Conservation (phyloP, 2,113 vertebrate genomes). For the Coptodon rendalli region DNA sequence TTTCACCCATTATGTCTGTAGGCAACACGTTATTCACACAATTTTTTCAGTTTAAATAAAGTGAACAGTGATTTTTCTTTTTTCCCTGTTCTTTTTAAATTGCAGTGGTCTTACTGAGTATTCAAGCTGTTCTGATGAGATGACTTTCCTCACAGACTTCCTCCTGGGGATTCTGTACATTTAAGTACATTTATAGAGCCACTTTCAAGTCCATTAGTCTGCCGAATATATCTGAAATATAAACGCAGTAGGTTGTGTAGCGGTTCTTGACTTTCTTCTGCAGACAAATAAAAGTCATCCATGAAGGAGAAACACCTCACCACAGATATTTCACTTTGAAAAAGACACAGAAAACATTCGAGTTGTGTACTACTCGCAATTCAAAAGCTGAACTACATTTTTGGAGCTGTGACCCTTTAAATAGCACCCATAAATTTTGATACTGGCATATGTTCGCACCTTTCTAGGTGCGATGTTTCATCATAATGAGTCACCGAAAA, state of each 20-base stretch:
- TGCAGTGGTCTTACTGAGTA: neutral
- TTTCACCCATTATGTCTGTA: neutral
- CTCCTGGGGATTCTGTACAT: neutral
- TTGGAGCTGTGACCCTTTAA: neutral
- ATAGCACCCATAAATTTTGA: neutral
- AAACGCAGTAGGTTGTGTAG: neutral
- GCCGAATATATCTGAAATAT: neutral
- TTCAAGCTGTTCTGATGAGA: neutral
- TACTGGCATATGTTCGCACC: neutral
- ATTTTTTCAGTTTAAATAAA: neutral
- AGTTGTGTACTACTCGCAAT: neutral
- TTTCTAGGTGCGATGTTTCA: conserved; percentile 7
- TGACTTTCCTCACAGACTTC: neutral
- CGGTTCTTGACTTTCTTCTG: neutral
- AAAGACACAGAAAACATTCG: neutral
- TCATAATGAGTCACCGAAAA: conserved; percentile 12
- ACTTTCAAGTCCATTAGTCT: neutral
- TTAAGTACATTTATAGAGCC: neutral
- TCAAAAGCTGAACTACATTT: neutral
- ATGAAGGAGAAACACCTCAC: neutral
- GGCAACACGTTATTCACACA: neutral
- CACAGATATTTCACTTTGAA: neutral
- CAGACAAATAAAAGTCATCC: neutral
- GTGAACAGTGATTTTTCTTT: neutral
- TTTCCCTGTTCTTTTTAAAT: neutral